Evolutionary conservation across 2,797 vertebrate species (phyloP).

Genomic region (Acanthis flammea): DNA sequence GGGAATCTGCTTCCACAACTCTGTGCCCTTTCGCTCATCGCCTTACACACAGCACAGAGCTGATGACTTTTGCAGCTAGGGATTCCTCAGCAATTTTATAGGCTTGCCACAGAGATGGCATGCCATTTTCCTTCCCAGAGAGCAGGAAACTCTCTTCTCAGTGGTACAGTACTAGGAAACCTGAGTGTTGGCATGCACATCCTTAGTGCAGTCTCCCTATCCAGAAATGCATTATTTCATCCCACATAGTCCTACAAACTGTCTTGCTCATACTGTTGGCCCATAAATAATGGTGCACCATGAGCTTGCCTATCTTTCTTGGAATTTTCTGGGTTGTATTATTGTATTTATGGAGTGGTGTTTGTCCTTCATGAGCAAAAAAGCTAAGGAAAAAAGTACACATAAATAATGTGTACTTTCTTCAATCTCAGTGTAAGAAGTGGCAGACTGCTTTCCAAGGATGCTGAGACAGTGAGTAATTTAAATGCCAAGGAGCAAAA

Average conservation of each 20-base stretch:
- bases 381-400: background rate
- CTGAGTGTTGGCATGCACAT: background rate
- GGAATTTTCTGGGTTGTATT: background rate
- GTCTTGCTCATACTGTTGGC: background rate
- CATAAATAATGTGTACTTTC: background rate
- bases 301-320: background rate
- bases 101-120: background rate
- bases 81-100: background rate
- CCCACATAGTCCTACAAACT: background rate
- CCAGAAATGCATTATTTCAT: background rate
- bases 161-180: background rate
- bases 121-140: background rate
- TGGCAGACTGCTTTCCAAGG: background rate
- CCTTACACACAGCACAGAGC: background rate
- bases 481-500: background rate
- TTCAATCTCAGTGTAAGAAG: background rate
- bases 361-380: background rate
- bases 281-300: background rate
- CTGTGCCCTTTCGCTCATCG: background rate
- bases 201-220: background rate
- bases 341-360: background rate
- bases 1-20: background rate
- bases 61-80: background rate
- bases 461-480: background rate
- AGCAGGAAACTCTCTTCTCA: background rate